These are phyloP conservation scores for Xestia xanthographa DNA, from an alignment of 2,888 invertebrate genomes.

Conservation along the genomic window DNA sequence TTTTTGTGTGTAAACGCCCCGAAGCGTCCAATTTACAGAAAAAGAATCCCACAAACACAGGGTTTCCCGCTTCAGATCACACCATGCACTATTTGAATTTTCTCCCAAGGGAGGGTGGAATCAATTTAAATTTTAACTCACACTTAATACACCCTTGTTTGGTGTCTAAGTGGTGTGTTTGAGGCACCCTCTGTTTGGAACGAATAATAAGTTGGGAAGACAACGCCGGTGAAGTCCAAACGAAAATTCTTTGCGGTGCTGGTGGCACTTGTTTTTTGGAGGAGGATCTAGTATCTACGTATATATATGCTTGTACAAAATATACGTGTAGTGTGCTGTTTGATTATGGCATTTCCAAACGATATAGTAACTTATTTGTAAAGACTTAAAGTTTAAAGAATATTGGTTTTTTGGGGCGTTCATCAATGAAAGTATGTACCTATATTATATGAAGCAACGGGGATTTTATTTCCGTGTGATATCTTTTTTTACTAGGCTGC, in stretches of 20 bases:
- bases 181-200: slow-evolving; percentile 88
- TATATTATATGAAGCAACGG: too few species aligned
- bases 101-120: slow-evolving; percentile 87
- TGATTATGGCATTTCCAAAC: background rate
- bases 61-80: slow-evolving; percentile 88
- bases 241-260: slow-evolving; percentile 73
- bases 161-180: slow-evolving; percentile 91
- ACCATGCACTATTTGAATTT: slow-evolving; percentile 90
- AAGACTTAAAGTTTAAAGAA: background rate
- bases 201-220: slow-evolving; percentile 89
- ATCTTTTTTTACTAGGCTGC: too few species aligned
- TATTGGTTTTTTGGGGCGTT: too few species aligned
- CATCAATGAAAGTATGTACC: too few species aligned
- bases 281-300: too few species aligned
- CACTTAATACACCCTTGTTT: slow-evolving; percentile 91
- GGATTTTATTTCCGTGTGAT: too few species aligned
- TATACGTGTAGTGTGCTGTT: background rate
- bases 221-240: slow-evolving; percentile 73
- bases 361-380: background rate
- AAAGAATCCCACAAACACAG: slow-evolving; percentile 89
- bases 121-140: slow-evolving; percentile 91
- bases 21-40: slow-evolving; percentile 89
- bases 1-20: slow-evolving; percentile 85
- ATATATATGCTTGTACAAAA: background rate
- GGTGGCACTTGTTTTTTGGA: slow-evolving; percentile 49